Conservation (phyloP, 2,113 vertebrate genomes). For the Holacanthus passer region DNA sequence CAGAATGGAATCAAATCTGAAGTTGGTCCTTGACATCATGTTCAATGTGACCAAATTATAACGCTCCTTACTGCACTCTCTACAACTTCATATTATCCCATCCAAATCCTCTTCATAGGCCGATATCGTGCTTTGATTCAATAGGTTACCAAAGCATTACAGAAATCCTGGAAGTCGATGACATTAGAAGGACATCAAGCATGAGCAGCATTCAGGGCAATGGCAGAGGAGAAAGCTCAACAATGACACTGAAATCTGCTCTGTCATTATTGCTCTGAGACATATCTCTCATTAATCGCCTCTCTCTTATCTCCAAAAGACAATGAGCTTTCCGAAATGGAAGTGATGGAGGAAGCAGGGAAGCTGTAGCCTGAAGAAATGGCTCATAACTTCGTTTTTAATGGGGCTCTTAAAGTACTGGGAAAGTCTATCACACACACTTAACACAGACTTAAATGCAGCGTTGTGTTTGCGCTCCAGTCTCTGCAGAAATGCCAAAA, state of each 20-base stretch:
- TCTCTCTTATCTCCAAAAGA: conserved; percentile 63
- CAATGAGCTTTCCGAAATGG: conserved; percentile 31
- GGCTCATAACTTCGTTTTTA: not conserved
- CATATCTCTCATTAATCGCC: conserved; percentile 64
- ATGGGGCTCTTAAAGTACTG: not conserved
- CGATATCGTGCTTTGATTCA: conserved; percentile 8
- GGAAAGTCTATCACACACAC: not conserved
- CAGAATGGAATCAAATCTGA: too few relatives aligned
- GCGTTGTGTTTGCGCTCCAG: conserved; percentile 22
- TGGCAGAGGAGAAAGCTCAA: conserved; percentile 27
- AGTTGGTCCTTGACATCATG: too few relatives aligned
- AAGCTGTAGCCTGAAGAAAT: not conserved
- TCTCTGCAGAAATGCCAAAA: conserved; percentile 20
- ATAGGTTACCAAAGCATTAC: conserved; percentile 14
- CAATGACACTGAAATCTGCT: conserved; percentile 30
- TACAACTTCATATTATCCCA: not conserved
- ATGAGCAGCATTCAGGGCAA: conserved; percentile 38
- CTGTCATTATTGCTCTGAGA: conserved; percentile 45
- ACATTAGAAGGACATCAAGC: conserved; percentile 39
- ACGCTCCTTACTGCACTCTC: not conserved
- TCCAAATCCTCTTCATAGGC: not conserved
- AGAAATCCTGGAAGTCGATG: conserved; percentile 39
- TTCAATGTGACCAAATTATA: not conserved
- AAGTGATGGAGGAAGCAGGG: conserved; percentile 11
- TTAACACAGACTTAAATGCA: not conserved